These are phyloP conservation scores for Teleogryllus oceanicus DNA, from an alignment of 2,888 invertebrate genomes.

Conservation along the genomic window DNA sequence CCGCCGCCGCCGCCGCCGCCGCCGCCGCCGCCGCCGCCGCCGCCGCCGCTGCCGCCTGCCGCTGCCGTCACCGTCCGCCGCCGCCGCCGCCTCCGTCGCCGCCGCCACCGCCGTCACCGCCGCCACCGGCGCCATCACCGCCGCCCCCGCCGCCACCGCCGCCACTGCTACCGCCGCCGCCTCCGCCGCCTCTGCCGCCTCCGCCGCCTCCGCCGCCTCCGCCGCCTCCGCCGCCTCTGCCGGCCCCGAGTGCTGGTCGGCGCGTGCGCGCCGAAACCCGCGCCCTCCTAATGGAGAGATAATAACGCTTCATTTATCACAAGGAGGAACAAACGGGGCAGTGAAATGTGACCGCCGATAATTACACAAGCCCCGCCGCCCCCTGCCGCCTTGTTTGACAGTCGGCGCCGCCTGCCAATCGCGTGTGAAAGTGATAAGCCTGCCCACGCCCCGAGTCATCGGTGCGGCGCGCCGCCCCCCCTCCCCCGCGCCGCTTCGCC, in stretches of 20 bases:
- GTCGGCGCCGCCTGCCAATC: neutral
- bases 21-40: neutral
- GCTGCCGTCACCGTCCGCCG: neutral
- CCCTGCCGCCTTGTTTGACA: neutral
- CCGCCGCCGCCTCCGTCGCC: neutral
- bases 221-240: neutral
- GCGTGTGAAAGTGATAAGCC: constrained; percentile 4
- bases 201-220: neutral
- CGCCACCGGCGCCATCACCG: neutral
- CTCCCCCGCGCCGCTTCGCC: too few relatives aligned
- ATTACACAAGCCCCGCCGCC: neutral
- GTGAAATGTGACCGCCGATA: constrained; percentile 18
- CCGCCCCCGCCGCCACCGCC: neutral
- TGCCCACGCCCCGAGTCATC: neutral
- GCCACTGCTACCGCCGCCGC: neutral
- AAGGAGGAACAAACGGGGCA: constrained; percentile 18
- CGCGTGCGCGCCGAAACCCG: neutral
- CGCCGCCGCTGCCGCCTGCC: neutral
- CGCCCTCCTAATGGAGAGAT: constrained; percentile 8
- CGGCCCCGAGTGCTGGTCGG: too few relatives aligned
- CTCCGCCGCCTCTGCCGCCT: neutral
- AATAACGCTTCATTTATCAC: constrained; percentile 5
- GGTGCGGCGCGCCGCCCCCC: too few relatives aligned
- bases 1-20: neutral
- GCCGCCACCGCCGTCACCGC: neutral